Conservation (phyloP, 2,888 invertebrate species). For the Gymnocheta viridis region DNA sequence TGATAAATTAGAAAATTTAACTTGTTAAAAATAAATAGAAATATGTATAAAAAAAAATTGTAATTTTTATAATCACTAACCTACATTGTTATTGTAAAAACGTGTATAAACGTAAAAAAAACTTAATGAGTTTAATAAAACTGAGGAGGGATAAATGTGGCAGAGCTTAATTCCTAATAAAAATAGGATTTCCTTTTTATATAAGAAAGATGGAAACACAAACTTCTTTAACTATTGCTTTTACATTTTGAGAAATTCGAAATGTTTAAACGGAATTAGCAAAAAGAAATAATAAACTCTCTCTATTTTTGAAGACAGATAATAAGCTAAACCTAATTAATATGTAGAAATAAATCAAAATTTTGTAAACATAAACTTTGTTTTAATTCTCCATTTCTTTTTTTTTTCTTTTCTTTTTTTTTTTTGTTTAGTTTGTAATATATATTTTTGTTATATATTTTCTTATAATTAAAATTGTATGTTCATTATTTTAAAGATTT, state of each 20-base stretch:
- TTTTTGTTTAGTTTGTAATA: conserved; percentile 33
- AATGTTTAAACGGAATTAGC: conserved; percentile 8
- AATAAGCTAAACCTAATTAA: conserved; percentile 28
- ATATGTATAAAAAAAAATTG: conserved; percentile 20
- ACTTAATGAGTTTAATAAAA: conserved; percentile 36
- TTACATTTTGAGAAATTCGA: neutral
- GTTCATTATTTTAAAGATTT: conserved; percentile 40
- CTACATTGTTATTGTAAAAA: conserved; percentile 36
- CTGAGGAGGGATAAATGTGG: conserved; percentile 60
- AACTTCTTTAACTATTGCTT: neutral
- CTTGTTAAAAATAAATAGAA: neutral
- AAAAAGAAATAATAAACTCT: conserved; percentile 8
- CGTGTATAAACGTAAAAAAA: conserved; percentile 27
- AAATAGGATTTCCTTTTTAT: neutral
- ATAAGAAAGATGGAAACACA: neutral
- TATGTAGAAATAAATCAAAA: conserved; percentile 38
- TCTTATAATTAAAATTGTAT: conserved; percentile 42
- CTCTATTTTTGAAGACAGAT: neutral
- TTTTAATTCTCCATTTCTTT: conserved; percentile 58
- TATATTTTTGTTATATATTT: conserved; percentile 56
- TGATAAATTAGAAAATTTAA: neutral
- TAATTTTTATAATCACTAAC: conserved; percentile 54
- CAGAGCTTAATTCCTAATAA: conserved; percentile 10
- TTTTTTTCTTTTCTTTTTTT: conserved; percentile 48
- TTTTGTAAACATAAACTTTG: conserved; percentile 51